Conservation (phyloP, 2,113 vertebrate genomes). For the Eretmochelys imbricata region DNA sequence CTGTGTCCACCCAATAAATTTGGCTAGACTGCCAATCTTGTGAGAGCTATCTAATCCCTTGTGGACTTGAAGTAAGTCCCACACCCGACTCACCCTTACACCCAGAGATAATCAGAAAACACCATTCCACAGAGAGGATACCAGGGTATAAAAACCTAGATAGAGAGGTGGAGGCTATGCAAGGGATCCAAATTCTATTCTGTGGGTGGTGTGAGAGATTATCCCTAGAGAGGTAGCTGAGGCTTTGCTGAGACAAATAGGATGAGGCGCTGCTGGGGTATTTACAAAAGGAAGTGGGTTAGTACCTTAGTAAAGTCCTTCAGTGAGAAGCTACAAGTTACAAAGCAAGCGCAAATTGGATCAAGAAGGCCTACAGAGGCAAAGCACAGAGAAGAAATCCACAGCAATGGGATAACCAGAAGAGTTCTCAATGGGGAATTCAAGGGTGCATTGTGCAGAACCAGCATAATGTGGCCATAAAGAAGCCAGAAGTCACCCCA, state of each 20-base stretch:
- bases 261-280: background rate
- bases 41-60: background rate
- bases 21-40: constrained; percentile 40
- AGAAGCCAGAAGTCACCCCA: background rate
- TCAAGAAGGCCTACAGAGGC: rapidly evolving
- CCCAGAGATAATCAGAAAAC: background rate
- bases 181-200: background rate
- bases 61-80: background rate
- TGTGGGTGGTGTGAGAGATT: background rate
- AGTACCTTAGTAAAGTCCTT: constrained; percentile 3
- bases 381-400: background rate
- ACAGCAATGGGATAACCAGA: background rate
- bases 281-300: background rate
- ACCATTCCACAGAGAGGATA: background rate
- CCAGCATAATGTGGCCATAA: background rate
- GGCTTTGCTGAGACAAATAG: background rate
- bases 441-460: background rate
- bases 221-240: background rate
- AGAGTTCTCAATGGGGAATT: rapidly evolving
- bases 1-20: background rate
- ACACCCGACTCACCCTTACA: background rate
- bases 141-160: background rate
- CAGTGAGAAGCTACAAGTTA: constrained; percentile 37
- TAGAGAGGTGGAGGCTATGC: background rate
- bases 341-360: constrained; percentile 54